Conservation (phyloP, 2,888 invertebrate species). For the Pheosia tremula region DNA sequence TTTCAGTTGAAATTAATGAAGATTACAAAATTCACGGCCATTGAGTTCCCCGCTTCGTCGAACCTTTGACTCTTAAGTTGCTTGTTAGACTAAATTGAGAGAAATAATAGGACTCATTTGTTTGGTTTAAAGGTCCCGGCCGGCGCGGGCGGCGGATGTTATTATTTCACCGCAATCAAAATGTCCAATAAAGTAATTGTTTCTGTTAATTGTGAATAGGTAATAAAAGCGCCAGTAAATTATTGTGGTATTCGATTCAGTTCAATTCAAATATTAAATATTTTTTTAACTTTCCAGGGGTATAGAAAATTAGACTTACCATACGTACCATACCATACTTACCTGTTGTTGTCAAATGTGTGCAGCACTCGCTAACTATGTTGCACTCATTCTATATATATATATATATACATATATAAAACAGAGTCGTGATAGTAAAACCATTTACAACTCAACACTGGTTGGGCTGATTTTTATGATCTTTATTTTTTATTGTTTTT, state of each 20-base stretch:
- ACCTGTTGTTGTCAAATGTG: too few species aligned
- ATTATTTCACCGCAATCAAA: conserved; percentile 62
- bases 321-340: too few species aligned
- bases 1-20: conserved; percentile 81
- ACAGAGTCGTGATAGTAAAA: too few species aligned
- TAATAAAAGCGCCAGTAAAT: conserved; percentile 1
- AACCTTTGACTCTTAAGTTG: conserved; percentile 79
- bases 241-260: not conserved
- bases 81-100: conserved; percentile 83
- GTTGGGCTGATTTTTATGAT: too few species aligned
- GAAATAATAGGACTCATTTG: conserved; percentile 82
- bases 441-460: too few species aligned
- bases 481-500: too few species aligned
- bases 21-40: conserved; percentile 83
- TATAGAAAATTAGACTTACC: too few species aligned
- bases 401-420: too few species aligned
- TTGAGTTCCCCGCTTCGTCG: conserved; percentile 78
- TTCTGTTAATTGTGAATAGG: conserved; percentile 14
- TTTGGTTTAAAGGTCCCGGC: conserved; percentile 76
- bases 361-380: too few species aligned
- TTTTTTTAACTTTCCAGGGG: too few species aligned
- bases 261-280: not conserved
- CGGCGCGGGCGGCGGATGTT: conserved; percentile 57
- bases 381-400: too few species aligned
- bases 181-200: conserved; percentile 32